phyloP scores from a whole-genome alignment of 2,797 vertebrate genomes.

The Agapornis canus region DNA sequence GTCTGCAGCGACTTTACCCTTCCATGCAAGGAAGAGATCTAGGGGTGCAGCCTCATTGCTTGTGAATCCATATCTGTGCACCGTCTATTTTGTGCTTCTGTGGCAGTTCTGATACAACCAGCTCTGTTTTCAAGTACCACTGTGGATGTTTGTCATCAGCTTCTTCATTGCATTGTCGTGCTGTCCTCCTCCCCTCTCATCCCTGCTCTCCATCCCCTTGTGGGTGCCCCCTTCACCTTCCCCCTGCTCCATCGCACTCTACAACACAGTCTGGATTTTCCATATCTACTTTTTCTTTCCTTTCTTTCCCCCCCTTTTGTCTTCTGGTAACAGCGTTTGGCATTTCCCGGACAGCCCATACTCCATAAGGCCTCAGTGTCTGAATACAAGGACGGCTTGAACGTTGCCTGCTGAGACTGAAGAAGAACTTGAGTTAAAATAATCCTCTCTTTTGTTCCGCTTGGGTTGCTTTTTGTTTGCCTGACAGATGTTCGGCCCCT shows the following conservation, averaged over 20 bases:
- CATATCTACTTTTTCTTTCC: conserved; percentile 12
- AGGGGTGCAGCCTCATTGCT: neutral
- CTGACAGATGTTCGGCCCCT: conserved; percentile 76
- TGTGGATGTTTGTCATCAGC: neutral
- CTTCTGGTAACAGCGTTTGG: conserved; percentile 68
- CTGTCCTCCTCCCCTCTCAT: neutral
- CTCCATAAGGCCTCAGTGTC: conserved; percentile 73
- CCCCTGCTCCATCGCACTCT: neutral
- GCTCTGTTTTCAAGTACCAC: neutral
- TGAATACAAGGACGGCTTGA: conserved; percentile 74
- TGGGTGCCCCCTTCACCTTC: neutral
- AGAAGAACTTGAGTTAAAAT: conserved; percentile 80
- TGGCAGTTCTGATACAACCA: neutral
- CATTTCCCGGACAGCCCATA: conserved; percentile 70
- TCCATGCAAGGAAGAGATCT: neutral
- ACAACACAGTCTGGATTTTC: conserved; percentile 52
- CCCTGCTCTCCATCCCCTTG: neutral
- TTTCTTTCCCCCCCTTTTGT: conserved; percentile 33
- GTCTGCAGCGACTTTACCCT: neutral
- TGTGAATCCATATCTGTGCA: neutral
- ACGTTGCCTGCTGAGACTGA: conserved; percentile 77
- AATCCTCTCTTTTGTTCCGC: conserved; percentile 79
- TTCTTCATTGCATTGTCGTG: neutral
- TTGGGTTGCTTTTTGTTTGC: conserved; percentile 76
- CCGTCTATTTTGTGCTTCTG: neutral